phyloP scores from a whole-genome alignment of 2,113 vertebrate species.

The Charina bottae region DNA sequence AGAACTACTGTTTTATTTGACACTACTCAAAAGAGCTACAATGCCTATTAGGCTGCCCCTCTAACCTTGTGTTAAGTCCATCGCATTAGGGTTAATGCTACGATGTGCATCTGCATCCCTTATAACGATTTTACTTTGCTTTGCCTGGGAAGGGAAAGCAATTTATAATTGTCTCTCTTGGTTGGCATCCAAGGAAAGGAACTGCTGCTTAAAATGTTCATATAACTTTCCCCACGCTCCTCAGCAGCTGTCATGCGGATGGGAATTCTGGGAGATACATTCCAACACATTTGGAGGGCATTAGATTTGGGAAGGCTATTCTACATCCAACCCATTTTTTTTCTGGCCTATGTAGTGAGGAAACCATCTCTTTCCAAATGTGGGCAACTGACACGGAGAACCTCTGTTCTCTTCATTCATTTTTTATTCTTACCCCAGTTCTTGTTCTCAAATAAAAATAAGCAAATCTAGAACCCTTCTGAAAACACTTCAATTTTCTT shows the following conservation, averaged over 20 bases:
- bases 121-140: conserved; percentile 71
- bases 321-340: neutral
- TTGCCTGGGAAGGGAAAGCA: conserved; percentile 69
- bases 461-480: neutral
- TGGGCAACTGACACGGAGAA: neutral
- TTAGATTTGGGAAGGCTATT: neutral
- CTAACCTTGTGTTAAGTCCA: conserved; percentile 21
- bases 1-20: neutral
- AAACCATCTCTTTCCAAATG: neutral
- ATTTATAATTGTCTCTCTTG: conserved; percentile 68
- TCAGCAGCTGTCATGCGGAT: neutral
- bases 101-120: conserved; percentile 52
- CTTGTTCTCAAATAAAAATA: neutral
- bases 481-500: neutral
- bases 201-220: conserved; percentile 58
- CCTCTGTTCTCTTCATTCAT: neutral
- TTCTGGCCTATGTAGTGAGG: conserved; percentile 62
- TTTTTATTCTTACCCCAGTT: neutral
- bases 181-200: conserved; percentile 66
- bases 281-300: neutral
- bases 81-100: conserved; percentile 53
- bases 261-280: neutral
- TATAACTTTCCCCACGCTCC: neutral
- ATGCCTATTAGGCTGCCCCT: conserved; percentile 58
- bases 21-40: conserved; percentile 21